These are phyloP conservation scores for Chloroceryle inda DNA, from an alignment of 2,797 vertebrate species.

Conservation along the genomic window DNA sequence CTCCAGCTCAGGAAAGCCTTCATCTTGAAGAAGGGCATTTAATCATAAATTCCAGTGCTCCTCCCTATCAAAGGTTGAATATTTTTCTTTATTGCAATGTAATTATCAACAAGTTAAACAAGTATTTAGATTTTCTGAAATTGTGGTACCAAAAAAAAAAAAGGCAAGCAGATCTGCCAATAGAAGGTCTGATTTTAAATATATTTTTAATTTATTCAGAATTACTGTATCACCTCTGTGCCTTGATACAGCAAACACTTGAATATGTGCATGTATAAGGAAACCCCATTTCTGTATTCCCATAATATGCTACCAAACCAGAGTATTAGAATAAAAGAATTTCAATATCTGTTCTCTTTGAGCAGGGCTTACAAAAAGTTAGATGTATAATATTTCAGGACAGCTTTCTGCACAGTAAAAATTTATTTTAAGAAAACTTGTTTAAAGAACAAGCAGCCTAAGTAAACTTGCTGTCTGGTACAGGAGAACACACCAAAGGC, in stretches of 20 bases:
- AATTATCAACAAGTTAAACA: slow-evolving; percentile 10
- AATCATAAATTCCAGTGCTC: neutral
- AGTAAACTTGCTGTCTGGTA: slow-evolving; percentile 12
- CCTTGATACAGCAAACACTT: neutral
- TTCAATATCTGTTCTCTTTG: neutral
- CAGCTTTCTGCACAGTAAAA: neutral
- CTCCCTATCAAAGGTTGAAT: neutral
- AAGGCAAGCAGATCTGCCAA: neutral
- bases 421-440: slow-evolving; percentile 56
- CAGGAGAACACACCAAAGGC: slow-evolving; percentile 42
- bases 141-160: neutral
- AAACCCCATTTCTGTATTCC: slow-evolving; percentile 10
- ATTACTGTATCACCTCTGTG: neutral
- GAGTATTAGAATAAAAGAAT: neutral
- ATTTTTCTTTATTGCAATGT: neutral
- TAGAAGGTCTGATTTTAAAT: slow-evolving; percentile 2
- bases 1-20: neutral
- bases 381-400: slow-evolving; percentile 7
- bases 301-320: neutral
- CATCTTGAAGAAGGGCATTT: neutral
- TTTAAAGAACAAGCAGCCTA: slow-evolving; percentile 45
- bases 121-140: slow-evolving; percentile 3
- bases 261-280: neutral
- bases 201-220: neutral
- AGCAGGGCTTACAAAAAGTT: neutral